phyloP scores from a whole-genome alignment of 2,888 invertebrate species.

The Leptinotarsa tumamoca region DNA sequence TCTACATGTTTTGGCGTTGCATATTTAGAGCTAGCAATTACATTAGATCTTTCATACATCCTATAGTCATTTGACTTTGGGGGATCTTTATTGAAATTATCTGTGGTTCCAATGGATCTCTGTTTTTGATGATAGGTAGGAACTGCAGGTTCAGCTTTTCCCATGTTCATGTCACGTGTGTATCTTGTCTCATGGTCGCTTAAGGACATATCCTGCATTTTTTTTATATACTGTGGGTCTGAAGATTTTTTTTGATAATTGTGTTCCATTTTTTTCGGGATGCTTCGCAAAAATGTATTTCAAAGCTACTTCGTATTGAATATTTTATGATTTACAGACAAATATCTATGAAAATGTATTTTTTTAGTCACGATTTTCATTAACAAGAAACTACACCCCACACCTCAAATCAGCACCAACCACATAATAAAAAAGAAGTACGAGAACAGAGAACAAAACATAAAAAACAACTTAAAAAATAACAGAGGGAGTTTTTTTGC shows the following conservation, averaged over 20 bases:
- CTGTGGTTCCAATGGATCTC: conserved; percentile 74
- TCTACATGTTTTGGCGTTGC: conserved; percentile 82
- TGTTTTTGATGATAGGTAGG: conserved; percentile 65
- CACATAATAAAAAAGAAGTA: no score
- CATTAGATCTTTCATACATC: conserved; percentile 78
- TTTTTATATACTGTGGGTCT: conserved; percentile 59
- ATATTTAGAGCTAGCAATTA: conserved; percentile 82
- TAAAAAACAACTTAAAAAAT: no score
- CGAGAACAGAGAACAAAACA: no score
- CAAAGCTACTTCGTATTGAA: no score
- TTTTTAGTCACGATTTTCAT: no score
- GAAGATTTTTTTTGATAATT: conserved; percentile 16
- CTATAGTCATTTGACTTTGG: conserved; percentile 67
- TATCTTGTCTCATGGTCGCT: conserved; percentile 60
- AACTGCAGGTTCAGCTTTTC: conserved; percentile 58
- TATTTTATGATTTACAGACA: no score
- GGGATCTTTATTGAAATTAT: conserved; percentile 73
- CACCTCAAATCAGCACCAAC: no score
- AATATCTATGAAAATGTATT: no score
- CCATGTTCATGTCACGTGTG: conserved; percentile 60
- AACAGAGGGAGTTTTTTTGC: no score
- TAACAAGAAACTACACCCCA: no score
- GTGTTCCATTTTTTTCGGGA: conserved; percentile 24
- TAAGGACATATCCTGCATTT: conserved; percentile 61
- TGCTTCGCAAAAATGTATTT: not conserved